Percentiles rank a stretch among this genome's conserved stretches.
Conservation (phyloP, 2,888 invertebrate species). For the Zele albiditarsus region DNA sequence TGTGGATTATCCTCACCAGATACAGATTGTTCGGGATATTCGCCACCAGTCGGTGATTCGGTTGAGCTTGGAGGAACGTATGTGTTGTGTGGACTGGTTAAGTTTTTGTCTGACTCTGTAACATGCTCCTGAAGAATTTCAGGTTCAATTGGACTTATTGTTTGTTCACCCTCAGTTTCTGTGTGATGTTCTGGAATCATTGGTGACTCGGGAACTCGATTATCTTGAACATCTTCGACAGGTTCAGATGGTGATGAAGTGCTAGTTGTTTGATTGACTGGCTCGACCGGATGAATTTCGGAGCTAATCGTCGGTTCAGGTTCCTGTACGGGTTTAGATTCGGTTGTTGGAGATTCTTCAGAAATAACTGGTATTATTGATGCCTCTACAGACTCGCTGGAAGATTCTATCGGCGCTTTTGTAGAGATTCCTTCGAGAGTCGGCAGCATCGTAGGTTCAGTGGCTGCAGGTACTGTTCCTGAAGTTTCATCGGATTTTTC, state of each 20-base stretch:
- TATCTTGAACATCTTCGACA: constrained; percentile 20
- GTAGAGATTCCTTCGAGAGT: constrained; percentile 41
- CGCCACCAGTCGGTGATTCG: constrained; percentile 45
- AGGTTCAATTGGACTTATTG: constrained; percentile 54
- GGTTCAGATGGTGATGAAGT: neutral
- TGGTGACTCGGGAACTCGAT: constrained; percentile 33
- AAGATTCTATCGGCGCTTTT: constrained; percentile 27
- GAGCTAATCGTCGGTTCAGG: neutral
- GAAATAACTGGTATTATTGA: constrained; percentile 9
- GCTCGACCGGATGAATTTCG: neutral
- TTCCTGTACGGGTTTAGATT: constrained; percentile 24
- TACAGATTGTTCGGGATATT: constrained; percentile 61
- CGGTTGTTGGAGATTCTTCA: constrained; percentile 20
- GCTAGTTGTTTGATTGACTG: constrained; percentile 15
- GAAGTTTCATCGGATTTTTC: constrained; percentile 23
- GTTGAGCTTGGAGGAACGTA: constrained; percentile 39
- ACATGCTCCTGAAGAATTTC: constrained; percentile 54
- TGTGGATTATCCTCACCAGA: constrained; percentile 63
- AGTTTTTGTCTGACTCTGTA: constrained; percentile 40
- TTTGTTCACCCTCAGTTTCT: constrained; percentile 52
- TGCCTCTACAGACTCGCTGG: constrained; percentile 8
- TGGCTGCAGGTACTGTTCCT: constrained; percentile 25
- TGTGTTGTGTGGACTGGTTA: constrained; percentile 27
- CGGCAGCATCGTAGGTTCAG: constrained; percentile 36
- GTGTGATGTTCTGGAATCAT: constrained; percentile 36